Evolutionary conservation across 1,140 invertebrate species (phyloP).

Genomic region (Mamestra configurata): DNA sequence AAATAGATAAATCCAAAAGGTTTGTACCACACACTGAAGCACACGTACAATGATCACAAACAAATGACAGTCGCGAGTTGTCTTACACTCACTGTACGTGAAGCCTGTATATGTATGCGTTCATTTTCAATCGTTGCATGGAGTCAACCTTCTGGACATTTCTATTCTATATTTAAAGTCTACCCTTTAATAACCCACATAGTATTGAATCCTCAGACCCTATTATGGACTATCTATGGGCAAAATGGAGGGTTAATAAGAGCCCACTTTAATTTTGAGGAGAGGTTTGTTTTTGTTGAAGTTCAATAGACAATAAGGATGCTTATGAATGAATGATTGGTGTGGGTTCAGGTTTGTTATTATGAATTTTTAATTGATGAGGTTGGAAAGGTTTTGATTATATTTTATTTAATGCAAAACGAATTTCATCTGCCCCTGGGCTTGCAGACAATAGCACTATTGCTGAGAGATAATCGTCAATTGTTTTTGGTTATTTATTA

Average conservation of each 20-base stretch:
- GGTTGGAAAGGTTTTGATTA: neutral
- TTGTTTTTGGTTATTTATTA: no score
- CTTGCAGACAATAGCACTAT: no score
- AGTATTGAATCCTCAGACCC: slow-evolving; percentile 1
- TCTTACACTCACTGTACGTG: no score
- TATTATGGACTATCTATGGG: neutral
- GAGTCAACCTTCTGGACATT: neutral
- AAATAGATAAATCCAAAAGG: no score
- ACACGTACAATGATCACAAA: no score
- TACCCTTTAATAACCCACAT: neutral
- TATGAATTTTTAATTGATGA: slow-evolving; percentile 5
- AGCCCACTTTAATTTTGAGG: neutral
- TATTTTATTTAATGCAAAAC: neutral
- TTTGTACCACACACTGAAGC: no score
- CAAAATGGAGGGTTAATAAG: slow-evolving; percentile 14
- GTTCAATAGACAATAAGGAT: slow-evolving; percentile 10
- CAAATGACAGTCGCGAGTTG: no score
- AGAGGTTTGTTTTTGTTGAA: neutral
- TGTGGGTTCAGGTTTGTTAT: neutral
- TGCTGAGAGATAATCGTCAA: no score
- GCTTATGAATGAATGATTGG: slow-evolving; percentile 13
- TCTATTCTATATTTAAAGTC: neutral
- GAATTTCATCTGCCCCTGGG: no score
- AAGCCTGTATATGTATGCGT: no score
- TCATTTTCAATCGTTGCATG: no score